phyloP scores from a whole-genome alignment of 2,888 invertebrate genomes.

The Habroteleia sp. region DNA sequence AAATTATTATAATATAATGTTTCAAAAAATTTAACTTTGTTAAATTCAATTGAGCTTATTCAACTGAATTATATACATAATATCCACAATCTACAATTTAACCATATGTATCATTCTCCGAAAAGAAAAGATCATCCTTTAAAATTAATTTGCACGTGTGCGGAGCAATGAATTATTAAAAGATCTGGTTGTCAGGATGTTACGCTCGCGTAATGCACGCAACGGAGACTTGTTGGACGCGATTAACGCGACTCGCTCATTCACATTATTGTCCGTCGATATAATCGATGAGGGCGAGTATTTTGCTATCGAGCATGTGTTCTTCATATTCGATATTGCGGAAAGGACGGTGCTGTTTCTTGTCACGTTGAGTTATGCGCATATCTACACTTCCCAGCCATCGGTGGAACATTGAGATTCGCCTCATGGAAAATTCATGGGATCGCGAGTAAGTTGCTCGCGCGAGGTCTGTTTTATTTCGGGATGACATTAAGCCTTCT shows the following conservation, averaged over 20 bases:
- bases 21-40: too few species aligned
- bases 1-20: too few species aligned
- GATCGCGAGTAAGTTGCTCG: constrained; percentile 63
- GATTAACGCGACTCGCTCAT: constrained; percentile 14
- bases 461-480: constrained; percentile 48
- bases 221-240: constrained; percentile 11
- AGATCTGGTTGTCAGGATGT: constrained; percentile 17
- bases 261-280: constrained; percentile 41
- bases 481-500: constrained; percentile 24
- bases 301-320: constrained; percentile 50
- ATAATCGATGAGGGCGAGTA: constrained; percentile 42
- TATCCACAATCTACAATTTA: constrained; percentile 14
- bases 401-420: constrained; percentile 41
- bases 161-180: constrained; percentile 35
- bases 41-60: too few species aligned
- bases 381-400: constrained; percentile 48
- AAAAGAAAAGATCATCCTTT: constrained; percentile 23
- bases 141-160: constrained; percentile 17
- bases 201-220: constrained; percentile 8
- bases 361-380: constrained; percentile 58
- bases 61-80: too few species aligned
- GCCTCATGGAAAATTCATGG: constrained; percentile 70
- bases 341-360: constrained; percentile 64
- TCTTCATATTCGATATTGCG: constrained; percentile 63
- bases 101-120: not conserved